Evolutionary conservation across 2,113 vertebrate genomes (phyloP).

Genomic region (Ciconia boyciana): DNA sequence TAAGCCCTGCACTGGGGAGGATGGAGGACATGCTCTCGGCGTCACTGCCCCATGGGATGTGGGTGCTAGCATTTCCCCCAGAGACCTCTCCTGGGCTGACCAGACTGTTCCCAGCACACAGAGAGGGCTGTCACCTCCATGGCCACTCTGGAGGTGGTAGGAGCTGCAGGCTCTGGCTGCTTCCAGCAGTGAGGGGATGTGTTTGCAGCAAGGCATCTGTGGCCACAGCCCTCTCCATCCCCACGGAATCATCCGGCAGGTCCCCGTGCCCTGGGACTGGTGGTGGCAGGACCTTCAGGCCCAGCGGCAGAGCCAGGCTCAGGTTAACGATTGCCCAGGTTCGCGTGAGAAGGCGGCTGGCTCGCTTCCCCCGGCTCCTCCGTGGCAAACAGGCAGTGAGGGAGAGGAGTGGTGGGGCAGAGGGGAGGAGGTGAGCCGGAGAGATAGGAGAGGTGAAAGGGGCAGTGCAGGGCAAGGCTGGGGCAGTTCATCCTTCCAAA

Average conservation of each 20-base stretch:
- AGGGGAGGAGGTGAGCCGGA: background rate
- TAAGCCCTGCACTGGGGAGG: background rate
- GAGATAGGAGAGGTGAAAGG: constrained; percentile 43
- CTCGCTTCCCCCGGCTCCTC: background rate
- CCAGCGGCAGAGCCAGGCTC: background rate
- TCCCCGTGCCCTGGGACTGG: accelerated
- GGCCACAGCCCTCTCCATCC: background rate
- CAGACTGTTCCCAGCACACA: background rate
- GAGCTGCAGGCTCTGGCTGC: background rate
- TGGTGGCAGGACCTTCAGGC: background rate
- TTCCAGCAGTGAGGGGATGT: background rate
- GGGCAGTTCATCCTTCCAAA: background rate
- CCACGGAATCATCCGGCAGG: accelerated
- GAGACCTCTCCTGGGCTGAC: background rate
- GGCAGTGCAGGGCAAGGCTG: background rate
- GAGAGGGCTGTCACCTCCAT: background rate
- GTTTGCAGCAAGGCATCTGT: accelerated
- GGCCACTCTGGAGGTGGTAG: background rate
- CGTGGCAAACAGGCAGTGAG: background rate
- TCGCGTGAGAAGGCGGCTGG: constrained; percentile 58
- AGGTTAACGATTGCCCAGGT: constrained; percentile 64
- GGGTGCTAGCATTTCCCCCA: background rate
- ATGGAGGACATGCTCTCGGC: accelerated
- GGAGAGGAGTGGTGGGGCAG: background rate
- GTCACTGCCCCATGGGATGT: accelerated